phyloP scores from a whole-genome alignment of 2,113 vertebrate genomes.

The Percina caprodes region DNA sequence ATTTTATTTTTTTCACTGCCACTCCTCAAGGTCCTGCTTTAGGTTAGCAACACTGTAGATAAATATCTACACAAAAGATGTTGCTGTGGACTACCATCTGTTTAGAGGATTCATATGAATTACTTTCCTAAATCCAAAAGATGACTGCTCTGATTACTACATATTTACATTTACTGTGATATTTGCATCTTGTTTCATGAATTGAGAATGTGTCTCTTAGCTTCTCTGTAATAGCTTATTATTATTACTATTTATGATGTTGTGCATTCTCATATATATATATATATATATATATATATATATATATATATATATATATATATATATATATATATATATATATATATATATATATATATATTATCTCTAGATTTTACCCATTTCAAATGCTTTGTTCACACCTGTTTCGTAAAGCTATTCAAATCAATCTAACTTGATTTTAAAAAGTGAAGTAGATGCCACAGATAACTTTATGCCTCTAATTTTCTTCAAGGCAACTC shows the following conservation, averaged over 20 bases:
- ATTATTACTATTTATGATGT: background rate
- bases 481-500: slow-evolving; percentile 49
- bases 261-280: background rate
- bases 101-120: slow-evolving; percentile 5
- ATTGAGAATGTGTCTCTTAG: background rate
- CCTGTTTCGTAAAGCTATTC: slow-evolving; percentile 8
- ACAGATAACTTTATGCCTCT: slow-evolving; percentile 32
- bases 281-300: no score
- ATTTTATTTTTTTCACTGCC: background rate
- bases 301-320: no score
- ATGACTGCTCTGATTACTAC: background rate
- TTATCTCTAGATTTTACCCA: background rate
- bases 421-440: slow-evolving; percentile 10
- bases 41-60: background rate
- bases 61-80: background rate
- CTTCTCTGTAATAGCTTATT: background rate
- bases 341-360: no score
- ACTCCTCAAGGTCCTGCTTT: slow-evolving; percentile 8
- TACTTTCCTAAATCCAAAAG: background rate
- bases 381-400: background rate
- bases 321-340: no score
- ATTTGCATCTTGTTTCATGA: background rate
- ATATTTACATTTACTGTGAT: background rate
- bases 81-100: background rate
- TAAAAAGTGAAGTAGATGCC: slow-evolving; percentile 21